phyloP scores from a whole-genome alignment of 1,140 invertebrate species.

The Trigoniulus corallinus region DNA sequence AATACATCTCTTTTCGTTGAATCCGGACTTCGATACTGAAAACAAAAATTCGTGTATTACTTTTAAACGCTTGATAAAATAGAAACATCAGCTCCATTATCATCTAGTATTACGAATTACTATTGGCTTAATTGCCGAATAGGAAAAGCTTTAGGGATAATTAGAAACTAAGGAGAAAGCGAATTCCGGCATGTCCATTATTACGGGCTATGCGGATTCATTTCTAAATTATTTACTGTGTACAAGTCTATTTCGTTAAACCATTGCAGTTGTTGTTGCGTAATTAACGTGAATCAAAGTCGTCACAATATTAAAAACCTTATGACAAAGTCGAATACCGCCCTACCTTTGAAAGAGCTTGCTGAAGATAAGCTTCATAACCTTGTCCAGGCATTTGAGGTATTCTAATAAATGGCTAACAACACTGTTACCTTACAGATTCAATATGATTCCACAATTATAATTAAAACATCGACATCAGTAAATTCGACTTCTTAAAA shows the following conservation, averaged over 20 bases:
- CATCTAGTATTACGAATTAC: too few relatives aligned
- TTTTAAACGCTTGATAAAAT: too few relatives aligned
- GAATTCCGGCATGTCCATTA: background rate
- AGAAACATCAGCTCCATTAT: too few relatives aligned
- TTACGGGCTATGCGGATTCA: too few relatives aligned
- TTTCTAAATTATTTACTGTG: background rate
- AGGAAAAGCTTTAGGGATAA: background rate
- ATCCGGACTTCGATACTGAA: slow-evolving; percentile 55
- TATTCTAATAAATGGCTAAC: too few relatives aligned
- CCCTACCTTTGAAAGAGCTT: background rate
- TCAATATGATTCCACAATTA: too few relatives aligned
- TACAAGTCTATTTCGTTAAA: background rate
- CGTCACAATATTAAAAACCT: background rate
- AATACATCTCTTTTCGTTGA: slow-evolving; percentile 53
- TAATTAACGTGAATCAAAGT: too few relatives aligned
- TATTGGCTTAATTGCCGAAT: too few relatives aligned
- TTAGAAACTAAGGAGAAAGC: background rate
- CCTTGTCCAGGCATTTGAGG: slow-evolving; percentile 1
- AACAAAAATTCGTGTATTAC: too few relatives aligned
- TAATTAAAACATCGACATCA: too few relatives aligned
- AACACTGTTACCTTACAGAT: too few relatives aligned
- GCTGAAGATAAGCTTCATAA: background rate
- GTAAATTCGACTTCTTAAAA: too few relatives aligned
- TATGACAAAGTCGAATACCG: background rate
- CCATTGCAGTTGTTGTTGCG: background rate